A percentile compares a stretch with the other conserved stretches of the same genome.
phyloP scores from a whole-genome alignment of 2,797 vertebrate species.

The Macropus fuliginosus region DNA sequence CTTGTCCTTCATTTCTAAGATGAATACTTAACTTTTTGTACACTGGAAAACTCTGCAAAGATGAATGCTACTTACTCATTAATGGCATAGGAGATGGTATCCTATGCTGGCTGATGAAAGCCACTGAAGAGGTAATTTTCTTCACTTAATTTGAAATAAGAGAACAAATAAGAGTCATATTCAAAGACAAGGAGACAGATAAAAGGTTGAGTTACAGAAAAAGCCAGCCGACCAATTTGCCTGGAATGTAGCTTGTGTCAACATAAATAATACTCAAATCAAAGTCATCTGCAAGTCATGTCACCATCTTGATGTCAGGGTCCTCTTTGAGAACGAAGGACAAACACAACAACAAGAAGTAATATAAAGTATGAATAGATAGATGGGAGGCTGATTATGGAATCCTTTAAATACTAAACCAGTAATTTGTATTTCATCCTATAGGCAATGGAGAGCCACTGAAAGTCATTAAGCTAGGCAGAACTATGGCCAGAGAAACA shows the following conservation, averaged over 20 bases:
- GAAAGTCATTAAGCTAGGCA: not conserved
- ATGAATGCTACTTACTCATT: constrained; percentile 16
- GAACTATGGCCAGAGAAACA: not conserved
- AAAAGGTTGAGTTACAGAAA: not conserved
- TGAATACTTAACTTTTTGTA: constrained; percentile 68
- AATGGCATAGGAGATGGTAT: not conserved
- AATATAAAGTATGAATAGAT: not conserved
- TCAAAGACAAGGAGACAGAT: not conserved
- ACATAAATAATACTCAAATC: not conserved
- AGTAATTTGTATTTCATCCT: not conserved
- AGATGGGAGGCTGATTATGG: not conserved
- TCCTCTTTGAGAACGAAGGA: too few species aligned
- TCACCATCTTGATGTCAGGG: too few species aligned
- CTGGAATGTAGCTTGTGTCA: not conserved
- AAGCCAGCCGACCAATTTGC: not conserved
- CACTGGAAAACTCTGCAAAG: constrained; percentile 25
- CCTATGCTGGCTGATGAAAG: constrained; percentile 1
- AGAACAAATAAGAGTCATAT: not conserved
- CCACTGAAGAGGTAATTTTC: not conserved
- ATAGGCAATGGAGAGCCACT: not conserved
- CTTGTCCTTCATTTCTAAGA: constrained; percentile 51
- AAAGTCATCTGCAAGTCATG: too few species aligned
- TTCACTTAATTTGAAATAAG: not conserved
- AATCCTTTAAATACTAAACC: not conserved
- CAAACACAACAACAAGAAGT: too few species aligned